Base-by-base conservation (phyloP, 2,113 vertebrate species). In the Leptocoma aspasia region DNA sequence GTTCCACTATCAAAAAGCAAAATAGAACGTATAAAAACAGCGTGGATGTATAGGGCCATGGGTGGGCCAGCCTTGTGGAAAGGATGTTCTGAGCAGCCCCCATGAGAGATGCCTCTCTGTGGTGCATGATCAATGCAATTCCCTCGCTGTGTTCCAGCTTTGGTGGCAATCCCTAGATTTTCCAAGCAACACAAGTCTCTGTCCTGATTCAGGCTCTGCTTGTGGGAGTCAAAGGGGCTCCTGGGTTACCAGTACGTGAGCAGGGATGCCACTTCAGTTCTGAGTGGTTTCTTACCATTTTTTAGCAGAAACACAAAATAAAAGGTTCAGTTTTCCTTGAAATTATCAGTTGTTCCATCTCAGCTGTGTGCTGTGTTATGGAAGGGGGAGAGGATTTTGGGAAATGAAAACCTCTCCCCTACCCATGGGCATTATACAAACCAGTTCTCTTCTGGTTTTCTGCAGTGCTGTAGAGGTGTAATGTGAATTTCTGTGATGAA, bases 371-470 rank as follows among this genome's bases (percentile, higher is more conserved):
- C 33, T 57, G 0, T 47, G 4, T 33, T 44, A 33, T 39, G 30
- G 47, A 57, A 20, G 31, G 15, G 4, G 59, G 22, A 9, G 13
- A 13, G 18, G 28, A n/a, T 33, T 26, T 10, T 24, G 52, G 28
- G 42, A 64, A 66, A 33, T 22, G 4, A 39, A 76, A 33, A 12
- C 2, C 1, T 53, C 6, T 52, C 18, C 45, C 24, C 7, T 78
- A 7, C 52, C 26, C 9, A 1, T 4, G 26, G 8, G 8, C 11
- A 42, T 4, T 1, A 0, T 7, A 33, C 15, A 47, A 8, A 59
- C 6, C 19, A 71, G 19, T 26, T 53, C 13, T 27, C 7, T 50
- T 8, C 30, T 52, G 33, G 7, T 30, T 64, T 19, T 69, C 47
- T 47, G 42, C 13, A 31, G 28, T 11, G 27, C 10, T 52, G 24